Evolutionary conservation across 2,888 invertebrate species (phyloP), one percentile per base, ranked within the genome.

Genomic region (Temnothorax rugatulus): DNA sequence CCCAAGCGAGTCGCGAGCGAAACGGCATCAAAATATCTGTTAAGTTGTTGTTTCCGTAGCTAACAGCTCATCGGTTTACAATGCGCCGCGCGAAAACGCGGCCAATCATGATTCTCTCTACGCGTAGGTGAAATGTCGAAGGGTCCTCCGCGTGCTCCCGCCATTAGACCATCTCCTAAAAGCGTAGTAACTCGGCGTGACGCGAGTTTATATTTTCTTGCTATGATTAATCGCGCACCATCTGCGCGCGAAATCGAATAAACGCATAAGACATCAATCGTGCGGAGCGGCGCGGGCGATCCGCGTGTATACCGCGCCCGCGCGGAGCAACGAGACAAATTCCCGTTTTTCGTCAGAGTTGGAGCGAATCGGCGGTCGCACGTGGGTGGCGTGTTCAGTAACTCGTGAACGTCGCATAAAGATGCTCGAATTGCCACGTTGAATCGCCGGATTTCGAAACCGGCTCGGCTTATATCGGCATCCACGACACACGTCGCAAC

Each of bases 61-160:
- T 50, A 63, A 75, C 79, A 68, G 82, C 75, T 83, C 79, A 69
- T 82, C 83, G 84, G 61, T 50, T 77, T 15, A 75, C 83, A 69
- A 86, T 76, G 77, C 75, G 34, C 54, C 63, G 68, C 34, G 50
- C 21, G 13, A 64, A 21, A 50, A 47, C 47, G 54, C 38, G 47
- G 64, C 69, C 76, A 82, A 76, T 47, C 59, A 34, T 59, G 68
- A 85, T 85, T 83, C 69, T 64, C 18, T 47, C 63, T 47, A 41
- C 61, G 89, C 90, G 90, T 90, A 84, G 90, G 86, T 84, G 90
- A 89, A 90, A 90, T 86, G 90, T 89, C 90, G 90, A 86, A 84
- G 69, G 79, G 87, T 86, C 44, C 38, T n/a, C 84, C 84, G 75
- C 82, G 59, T 61, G 52, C 11, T 21, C 13, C 54, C 68, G 61